phyloP scores from a whole-genome alignment of 2,113 vertebrate genomes.

The Puntigrus tetrazona region DNA sequence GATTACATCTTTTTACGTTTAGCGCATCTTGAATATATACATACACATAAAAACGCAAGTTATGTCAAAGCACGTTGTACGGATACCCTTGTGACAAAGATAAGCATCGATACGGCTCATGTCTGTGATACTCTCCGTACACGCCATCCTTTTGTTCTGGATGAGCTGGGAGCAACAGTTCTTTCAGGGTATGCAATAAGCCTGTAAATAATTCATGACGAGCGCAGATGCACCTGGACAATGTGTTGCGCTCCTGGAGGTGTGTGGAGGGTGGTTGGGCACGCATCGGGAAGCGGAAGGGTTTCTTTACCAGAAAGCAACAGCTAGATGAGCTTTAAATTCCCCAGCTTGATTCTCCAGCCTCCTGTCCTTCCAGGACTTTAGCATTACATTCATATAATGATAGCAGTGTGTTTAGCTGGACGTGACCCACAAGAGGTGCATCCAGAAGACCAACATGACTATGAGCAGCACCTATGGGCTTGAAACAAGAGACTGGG shows the following conservation, averaged over 20 bases:
- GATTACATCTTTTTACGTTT: neutral
- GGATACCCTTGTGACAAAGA: neutral
- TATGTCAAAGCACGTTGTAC: constrained; percentile 17
- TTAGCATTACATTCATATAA: neutral
- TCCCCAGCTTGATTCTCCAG: neutral
- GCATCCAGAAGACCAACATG: constrained; percentile 3
- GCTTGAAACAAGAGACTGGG: neutral
- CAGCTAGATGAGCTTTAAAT: neutral
- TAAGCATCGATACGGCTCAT: neutral
- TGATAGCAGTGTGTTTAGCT: neutral
- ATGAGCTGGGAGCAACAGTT: neutral
- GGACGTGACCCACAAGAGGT: neutral
- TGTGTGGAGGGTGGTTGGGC: neutral
- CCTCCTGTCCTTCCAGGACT: neutral
- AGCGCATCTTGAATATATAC: neutral
- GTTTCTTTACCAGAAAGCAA: neutral
- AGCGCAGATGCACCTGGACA: constrained; percentile 31
- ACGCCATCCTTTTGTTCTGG: neutral
- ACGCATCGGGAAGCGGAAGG: neutral
- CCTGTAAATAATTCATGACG: constrained; percentile 24
- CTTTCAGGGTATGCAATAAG: neutral
- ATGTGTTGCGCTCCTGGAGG: neutral
- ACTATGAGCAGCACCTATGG: neutral
- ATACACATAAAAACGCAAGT: neutral
- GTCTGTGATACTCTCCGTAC: neutral